Base-by-base conservation (phyloP, 2,888 invertebrate genomes). In the Aphidius colemani region DNA sequence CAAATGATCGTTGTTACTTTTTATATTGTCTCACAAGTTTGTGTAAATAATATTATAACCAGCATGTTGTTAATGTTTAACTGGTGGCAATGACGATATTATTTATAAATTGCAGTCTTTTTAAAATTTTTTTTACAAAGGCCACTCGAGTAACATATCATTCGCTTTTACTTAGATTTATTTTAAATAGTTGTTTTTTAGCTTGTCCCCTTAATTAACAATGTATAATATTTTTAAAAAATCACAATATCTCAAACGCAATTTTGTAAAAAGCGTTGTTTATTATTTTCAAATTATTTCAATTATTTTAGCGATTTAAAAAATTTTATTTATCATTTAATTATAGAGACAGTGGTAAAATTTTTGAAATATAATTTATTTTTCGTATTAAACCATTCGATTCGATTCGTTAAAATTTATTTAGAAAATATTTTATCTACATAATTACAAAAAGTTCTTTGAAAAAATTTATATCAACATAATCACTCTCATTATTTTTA, bases 31-130 rank as follows among this genome's bases (percentile, higher is more conserved):
- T 63, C 58, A 59, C 44, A 11, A 46, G 44, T 43, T 59, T 60
- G 7, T 39, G 11, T 44, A 58, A 61, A 48, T 55, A 48, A 55
- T 61, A 53, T 49, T 48, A 46, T 56, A 53, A 30, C 4, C 18
- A 3, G 18, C 18, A 60, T 61, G 64, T 61, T 53, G 61, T 64
- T 46, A 46, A 63, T 41, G 18, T 58, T 62, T 0, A 30, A 11
- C 11, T 57, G 30, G 62, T 51, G 64, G 53, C 61, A 61, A 62
- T 68, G 67, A 64, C 61, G 66, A 63, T 58, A 65, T 63, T 59
- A 72, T 71, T 72, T 74, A 71, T 72, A 75, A 77, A 77, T 70
- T 75, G 75, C 79, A 79, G 78, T 79, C 79, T 79, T 77, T 67
- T 53, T 43, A 43, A 41, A 45, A 46, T 60, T 62, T 44, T 39